These are phyloP conservation scores for Epinotia demarniana DNA, from an alignment of 2,888 invertebrate species.

Conservation along the genomic window DNA sequence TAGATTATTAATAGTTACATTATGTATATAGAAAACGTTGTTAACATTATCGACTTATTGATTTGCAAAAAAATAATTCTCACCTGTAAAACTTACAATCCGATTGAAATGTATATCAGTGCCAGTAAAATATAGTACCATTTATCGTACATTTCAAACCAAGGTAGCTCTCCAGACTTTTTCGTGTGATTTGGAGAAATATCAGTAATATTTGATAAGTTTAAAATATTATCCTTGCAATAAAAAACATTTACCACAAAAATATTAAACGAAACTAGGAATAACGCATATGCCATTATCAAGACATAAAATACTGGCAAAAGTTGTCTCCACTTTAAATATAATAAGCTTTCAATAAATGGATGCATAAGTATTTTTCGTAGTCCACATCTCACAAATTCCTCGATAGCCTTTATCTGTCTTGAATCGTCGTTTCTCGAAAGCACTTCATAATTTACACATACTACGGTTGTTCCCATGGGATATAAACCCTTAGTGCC, in stretches of 20 bases:
- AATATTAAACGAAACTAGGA: constrained; percentile 59
- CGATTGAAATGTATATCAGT: constrained; percentile 12
- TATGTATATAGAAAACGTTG: neutral
- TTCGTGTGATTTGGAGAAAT: neutral
- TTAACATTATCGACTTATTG: neutral
- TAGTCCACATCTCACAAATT: constrained; percentile 59
- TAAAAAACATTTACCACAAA: constrained; percentile 51
- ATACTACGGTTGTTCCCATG: constrained; percentile 49
- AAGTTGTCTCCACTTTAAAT: constrained; percentile 64
- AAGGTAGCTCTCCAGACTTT: constrained; percentile 34
- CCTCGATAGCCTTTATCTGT: constrained; percentile 61
- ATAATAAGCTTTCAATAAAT: constrained; percentile 65
- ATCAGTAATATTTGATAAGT: constrained; percentile 1
- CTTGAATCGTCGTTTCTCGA: constrained; percentile 46
- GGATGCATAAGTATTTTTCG: constrained; percentile 65
- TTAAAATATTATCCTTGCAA: constrained; percentile 41
- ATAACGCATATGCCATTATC: constrained; percentile 58
- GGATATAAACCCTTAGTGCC: constrained; percentile 30
- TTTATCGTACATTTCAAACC: constrained; percentile 38
- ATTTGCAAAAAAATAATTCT: neutral
- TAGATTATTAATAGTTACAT: no score
- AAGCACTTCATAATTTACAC: constrained; percentile 58
- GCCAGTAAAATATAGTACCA: constrained; percentile 5
- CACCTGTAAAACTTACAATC: constrained; percentile 18
- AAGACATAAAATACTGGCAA: constrained; percentile 59